Base-by-base conservation (phyloP, 2,888 invertebrate species). In the Sinhomidia bicolor region DNA sequence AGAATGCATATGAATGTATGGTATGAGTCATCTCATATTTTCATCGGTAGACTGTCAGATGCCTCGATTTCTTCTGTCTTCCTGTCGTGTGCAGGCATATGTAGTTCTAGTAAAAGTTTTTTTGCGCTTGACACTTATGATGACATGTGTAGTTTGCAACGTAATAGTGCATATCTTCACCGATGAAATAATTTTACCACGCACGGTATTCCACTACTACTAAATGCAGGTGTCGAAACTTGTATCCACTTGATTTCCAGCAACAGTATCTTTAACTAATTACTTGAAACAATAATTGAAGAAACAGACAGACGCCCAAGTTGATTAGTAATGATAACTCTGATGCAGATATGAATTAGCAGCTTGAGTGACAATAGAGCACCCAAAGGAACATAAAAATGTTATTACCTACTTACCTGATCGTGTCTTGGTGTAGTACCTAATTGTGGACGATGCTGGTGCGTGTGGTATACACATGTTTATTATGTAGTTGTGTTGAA, bases 401-500 rank as follows among this genome's bases (percentile, higher is more conserved):
- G 14, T 47, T 47, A 47, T 47, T 47, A 47, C 47, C 20, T 57
- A n/a, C n/a, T n/a, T n/a, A n/a, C n/a, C n/a, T n/a, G 57, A 12
- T 57, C 17, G 57, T 57, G 20, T 57, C 57, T 57, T 57, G 47
- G 10, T 10, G 47, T 47, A 47, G 5, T 47, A 47, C 57, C 6
- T 57, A 57, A 17, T 57, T 57, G 47, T 47, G 10, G n/a, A n/a
- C n/a, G n/a, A n/a, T n/a, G n/a, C n/a, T n/a, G n/a, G n/a, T n/a
- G 5, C 10, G 47, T 57, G 57, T 57, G 57, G 23, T 23, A 57
- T 57, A 17, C 36, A 20, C 26, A 65, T 74, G 47, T 44, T 23
- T 20, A 74, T 68, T 41, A n/a, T n/a, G n/a, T n/a, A n/a, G 74
- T 44, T 74, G 47, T 47, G 10, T 29, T 3, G 41, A 71, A 41